Percentiles rank a stretch among this genome's conserved stretches.
These are phyloP conservation scores for Pelagia noctiluca DNA, from an alignment of 30 jellyfish, hydroid and myxozoan species.

Conservation along the genomic window DNA sequence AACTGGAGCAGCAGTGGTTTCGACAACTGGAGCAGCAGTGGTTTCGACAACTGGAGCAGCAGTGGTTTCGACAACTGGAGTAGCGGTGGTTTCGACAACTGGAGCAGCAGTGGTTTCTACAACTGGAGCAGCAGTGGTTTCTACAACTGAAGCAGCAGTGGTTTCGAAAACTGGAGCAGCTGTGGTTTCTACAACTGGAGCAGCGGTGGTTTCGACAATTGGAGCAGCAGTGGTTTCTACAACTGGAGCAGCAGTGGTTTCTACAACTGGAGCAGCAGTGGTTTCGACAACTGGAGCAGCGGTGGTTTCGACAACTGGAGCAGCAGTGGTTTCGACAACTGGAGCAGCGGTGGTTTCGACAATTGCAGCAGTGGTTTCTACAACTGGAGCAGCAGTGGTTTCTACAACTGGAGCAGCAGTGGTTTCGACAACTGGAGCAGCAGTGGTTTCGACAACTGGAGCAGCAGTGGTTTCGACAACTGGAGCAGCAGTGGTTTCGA, in stretches of 20 bases:
- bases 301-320: slow-evolving; percentile 31
- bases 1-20: slow-evolving; percentile 61
- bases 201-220: slow-evolving; percentile 32
- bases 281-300: slow-evolving; percentile 45
- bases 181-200: slow-evolving; percentile 18
- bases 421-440: neutral
- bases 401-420: slow-evolving; percentile 7
- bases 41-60: slow-evolving; percentile 55
- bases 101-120: slow-evolving; percentile 45
- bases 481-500: slow-evolving; percentile 13
- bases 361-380: slow-evolving; percentile 8
- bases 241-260: slow-evolving; percentile 33
- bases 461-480: slow-evolving; percentile 36
- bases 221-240: slow-evolving; percentile 54
- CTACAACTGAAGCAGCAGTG: slow-evolving; percentile 57
- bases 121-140: slow-evolving; percentile 58
- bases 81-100: slow-evolving; percentile 22
- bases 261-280: slow-evolving; percentile 3
- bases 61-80: slow-evolving; percentile 48
- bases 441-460: slow-evolving; percentile 1
- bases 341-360: slow-evolving; percentile 50
- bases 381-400: slow-evolving; percentile 12
- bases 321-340: slow-evolving; percentile 27
- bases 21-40: slow-evolving; percentile 61
- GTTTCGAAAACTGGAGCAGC: slow-evolving; percentile 47